Evolutionary conservation across 2,888 invertebrate genomes (phyloP), one percentile per base, ranked within the genome.

Genomic region (Drosophila cognata): DNA sequence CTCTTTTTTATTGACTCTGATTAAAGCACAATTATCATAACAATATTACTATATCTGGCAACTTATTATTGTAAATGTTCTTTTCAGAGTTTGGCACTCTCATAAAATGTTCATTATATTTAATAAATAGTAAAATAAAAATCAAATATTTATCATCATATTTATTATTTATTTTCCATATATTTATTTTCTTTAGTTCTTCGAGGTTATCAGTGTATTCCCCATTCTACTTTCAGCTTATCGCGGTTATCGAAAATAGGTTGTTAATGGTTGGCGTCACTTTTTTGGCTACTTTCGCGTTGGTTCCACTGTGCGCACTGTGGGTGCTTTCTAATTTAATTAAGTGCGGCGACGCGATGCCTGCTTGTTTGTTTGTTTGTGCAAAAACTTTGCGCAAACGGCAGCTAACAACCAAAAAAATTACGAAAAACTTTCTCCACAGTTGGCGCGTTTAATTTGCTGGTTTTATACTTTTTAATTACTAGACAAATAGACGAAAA

Each of bases 401-500:
- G 56, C 59, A 21, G 46, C 16, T n/a, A 71, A 59, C 50, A 55
- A 50, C 59, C 52, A 56, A 52, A 77, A 64, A 38, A 36, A 60
- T 52, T 67, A 66, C 35, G 43, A 61, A 67, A 75, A 72, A 85
- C 70, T 85, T 85, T 58, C 61, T 77, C 78, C 83, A 73, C 90
- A 77, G 90, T 84, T 84, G 89, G 85, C 71, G 78, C 83, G 71
- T 85, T 85, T 89, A 89, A 89, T 85, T 89, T 85, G 88, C 86
- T 82, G 77, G 88, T 82, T 83, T 89, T 89, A 76, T 88, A 89
- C 90, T 89, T 85, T 89, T 85, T 85, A 85, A 85, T 85, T 85
- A 89, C 87, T 83, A 80, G 86, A 88, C 85, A 88, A 70, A 71
- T 64, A 74, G 70, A 63, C 55, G 68, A 43, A 66, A 46, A 46